These are phyloP conservation scores for Agrilus mali DNA, from an alignment of 2,888 invertebrate species.

Conservation along the genomic window DNA sequence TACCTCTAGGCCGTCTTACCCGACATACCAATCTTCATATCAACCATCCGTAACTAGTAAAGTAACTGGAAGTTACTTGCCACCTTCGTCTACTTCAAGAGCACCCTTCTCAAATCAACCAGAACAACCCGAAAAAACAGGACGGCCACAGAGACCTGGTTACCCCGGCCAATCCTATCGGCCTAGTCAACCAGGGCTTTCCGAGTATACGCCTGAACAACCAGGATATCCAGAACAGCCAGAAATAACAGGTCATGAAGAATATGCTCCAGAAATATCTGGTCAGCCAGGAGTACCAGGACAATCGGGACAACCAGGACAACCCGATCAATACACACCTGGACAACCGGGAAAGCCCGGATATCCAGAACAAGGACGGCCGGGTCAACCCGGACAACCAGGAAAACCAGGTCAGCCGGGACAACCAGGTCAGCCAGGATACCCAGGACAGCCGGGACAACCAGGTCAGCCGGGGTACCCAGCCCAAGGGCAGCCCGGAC, in stretches of 20 bases:
- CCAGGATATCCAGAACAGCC: no score
- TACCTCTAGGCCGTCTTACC: no score
- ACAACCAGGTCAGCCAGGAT: slow-evolving; percentile 4
- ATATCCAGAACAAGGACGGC: slow-evolving; percentile 5
- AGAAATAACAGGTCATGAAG: no score
- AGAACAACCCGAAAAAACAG: no score
- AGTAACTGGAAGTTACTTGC: no score
- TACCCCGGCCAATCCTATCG: background rate
- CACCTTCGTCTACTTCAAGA: no score
- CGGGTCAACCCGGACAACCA: slow-evolving; percentile 7
- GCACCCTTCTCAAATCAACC: no score
- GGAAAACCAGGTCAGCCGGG: slow-evolving; percentile 6
- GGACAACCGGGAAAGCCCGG: slow-evolving; percentile 15
- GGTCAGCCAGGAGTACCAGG: slow-evolving; percentile 12
- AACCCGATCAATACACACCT: slow-evolving; percentile 10
- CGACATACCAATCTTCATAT: no score
- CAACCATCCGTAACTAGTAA: no score
- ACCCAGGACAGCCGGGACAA: slow-evolving; percentile 14
- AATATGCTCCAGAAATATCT: background rate
- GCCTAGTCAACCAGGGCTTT: slow-evolving; percentile 1
- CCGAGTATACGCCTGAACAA: background rate
- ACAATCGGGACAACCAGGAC: slow-evolving; percentile 10
- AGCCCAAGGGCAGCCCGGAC: slow-evolving; percentile 5
- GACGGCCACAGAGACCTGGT: background rate
- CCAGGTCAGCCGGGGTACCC: slow-evolving; percentile 8